Conservation (phyloP, 1,140 invertebrate species). For the Orius laevigatus region DNA sequence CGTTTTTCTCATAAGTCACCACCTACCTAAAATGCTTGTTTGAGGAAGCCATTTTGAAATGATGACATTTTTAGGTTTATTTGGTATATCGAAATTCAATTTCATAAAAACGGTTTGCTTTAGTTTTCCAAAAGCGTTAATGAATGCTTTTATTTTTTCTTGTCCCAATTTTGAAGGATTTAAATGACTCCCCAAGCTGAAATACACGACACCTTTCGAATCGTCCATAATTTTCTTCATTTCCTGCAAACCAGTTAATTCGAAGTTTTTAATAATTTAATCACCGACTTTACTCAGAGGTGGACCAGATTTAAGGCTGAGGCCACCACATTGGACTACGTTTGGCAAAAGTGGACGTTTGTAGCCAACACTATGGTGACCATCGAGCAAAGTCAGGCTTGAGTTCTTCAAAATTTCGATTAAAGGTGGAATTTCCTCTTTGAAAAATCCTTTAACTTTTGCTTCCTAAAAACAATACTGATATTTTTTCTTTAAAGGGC, state of each 20-base stretch:
- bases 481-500: too few relatives aligned
- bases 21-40: not conserved
- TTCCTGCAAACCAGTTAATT: constrained; percentile 26
- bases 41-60: constrained; percentile 6
- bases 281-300: too few relatives aligned
- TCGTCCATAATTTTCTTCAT: constrained; percentile 37
- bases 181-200: constrained; percentile 32
- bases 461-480: too few relatives aligned
- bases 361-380: constrained; percentile 29
- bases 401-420: constrained; percentile 22
- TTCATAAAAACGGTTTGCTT: not conserved
- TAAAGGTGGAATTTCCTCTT: constrained; percentile 17
- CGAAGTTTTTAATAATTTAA: too few relatives aligned
- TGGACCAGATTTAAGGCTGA: constrained; percentile 21
- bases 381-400: constrained; percentile 30
- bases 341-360: constrained; percentile 32
- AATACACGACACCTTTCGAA: constrained; percentile 38
- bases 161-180: too few relatives aligned
- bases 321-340: constrained; percentile 39
- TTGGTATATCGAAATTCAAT: constrained; percentile 1
- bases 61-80: not conserved
- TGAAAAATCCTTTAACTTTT: too few relatives aligned
- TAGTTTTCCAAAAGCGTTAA: too few relatives aligned
- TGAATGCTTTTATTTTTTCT: too few relatives aligned
- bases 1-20: too few relatives aligned